Percentiles rank a stretch among this genome's conserved stretches.
Evolutionary conservation across 2,113 vertebrate genomes (phyloP).

Genomic region (Neomonachus schauinslandi): DNA sequence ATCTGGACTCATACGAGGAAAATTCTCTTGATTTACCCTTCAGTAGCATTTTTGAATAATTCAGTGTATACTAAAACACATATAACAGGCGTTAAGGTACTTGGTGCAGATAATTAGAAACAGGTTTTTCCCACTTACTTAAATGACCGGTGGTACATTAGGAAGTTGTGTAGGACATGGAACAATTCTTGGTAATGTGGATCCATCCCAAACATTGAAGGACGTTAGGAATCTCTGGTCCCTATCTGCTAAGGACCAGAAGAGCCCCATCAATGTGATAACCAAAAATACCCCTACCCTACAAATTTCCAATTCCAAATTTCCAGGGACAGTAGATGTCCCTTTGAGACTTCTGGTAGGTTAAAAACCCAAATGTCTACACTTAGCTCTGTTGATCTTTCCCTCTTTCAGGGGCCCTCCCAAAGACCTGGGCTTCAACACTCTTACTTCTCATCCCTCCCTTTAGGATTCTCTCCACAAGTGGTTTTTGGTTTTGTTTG

Average conservation of each 20-base stretch:
- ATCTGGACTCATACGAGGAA: background rate
- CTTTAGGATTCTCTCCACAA: background rate
- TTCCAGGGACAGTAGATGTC: background rate
- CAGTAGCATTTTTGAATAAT: background rate
- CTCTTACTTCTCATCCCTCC: background rate
- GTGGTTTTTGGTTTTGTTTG: background rate
- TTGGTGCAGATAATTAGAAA: background rate
- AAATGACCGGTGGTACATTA: background rate
- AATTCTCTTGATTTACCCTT: background rate
- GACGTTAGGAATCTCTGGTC: background rate
- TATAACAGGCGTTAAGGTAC: background rate
- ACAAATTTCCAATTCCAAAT: background rate
- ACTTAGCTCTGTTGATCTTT: background rate
- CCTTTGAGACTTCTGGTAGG: background rate
- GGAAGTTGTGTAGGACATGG: background rate
- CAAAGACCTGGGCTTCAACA: background rate
- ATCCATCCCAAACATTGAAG: background rate
- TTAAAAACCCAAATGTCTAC: background rate
- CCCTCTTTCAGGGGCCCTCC: background rate
- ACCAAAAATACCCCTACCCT: background rate
- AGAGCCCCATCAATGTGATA: background rate
- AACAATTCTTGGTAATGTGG: background rate
- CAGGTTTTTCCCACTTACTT: background rate
- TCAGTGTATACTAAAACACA: background rate
- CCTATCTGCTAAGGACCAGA: background rate